Base-by-base conservation (phyloP, 2,888 invertebrate genomes). In the Byasa hedistus region DNA sequence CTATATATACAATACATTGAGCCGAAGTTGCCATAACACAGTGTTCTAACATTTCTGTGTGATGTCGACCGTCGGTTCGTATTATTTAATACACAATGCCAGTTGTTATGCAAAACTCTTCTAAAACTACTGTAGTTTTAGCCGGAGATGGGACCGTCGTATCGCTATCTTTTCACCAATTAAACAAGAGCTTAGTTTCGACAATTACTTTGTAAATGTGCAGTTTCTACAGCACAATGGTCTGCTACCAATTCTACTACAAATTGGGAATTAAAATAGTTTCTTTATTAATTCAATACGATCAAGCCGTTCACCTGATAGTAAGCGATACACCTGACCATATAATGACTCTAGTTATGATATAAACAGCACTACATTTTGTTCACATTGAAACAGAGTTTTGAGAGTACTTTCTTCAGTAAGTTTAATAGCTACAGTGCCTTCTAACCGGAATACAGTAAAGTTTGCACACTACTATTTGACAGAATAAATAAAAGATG, bases 91-190 rank as follows among this genome's bases (percentile, higher is more conserved):
- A 62, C 58, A 62, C 44, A 55, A 22, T 32, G 52, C 27, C 48
- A 22, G 51, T 62, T 57, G 55, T 59, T 63, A 66, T 63, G 63
- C 55, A 58, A 66, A 66, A 66, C 54, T 56, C 36, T 32, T 52
- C 27, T 51, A 51, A 59, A 32, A 61, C 54, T 23, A 65, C 60
- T 65, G 54, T 58, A 63, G 57, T 66, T 48, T 64, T 68, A 32
- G 39, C 63, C n/a, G 57, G 57, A 60, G 48, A 64, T 57, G 68
- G 70, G 65, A 57, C 39, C 66, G 59, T 65, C 65, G 63, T 56
- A 69, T 59, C 69, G 67, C 64, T 72, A 71, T 71, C 67, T 70
- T 72, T 71, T 67, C 66, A 67, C 66, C 69, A 69, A 73, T 71
- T 71, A 72, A 72, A 70, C 60, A 64, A 65, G 65, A 59, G 60